A percentile compares a stretch with the other conserved stretches of the same genome.
These are phyloP conservation scores for Corydoras sp. DNA, from an alignment of 2,113 vertebrate genomes.

Conservation along the genomic window DNA sequence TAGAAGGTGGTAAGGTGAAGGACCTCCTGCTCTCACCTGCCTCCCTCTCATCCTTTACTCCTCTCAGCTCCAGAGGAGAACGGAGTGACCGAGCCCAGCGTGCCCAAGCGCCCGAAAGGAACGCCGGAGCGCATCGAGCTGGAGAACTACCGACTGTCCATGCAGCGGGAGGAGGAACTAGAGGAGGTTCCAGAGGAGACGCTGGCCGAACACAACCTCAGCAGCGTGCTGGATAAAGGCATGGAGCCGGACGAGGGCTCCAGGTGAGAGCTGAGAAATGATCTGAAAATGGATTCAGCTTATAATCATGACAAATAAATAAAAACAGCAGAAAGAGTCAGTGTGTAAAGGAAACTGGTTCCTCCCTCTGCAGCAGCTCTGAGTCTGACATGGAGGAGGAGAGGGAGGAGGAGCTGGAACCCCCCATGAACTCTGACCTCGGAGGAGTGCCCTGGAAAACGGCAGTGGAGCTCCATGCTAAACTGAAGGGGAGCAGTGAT, in stretches of 20 bases:
- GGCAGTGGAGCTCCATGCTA: slow-evolving; percentile 81
- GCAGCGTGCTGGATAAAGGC: slow-evolving; percentile 85
- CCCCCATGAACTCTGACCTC: slow-evolving; percentile 73
- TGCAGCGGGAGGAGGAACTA: slow-evolving; percentile 83
- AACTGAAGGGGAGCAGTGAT: slow-evolving; percentile 71
- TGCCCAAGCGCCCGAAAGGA: slow-evolving; percentile 82
- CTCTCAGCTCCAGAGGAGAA: slow-evolving; percentile 70
- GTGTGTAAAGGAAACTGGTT: background rate
- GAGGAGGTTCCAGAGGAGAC: slow-evolving; percentile 97
- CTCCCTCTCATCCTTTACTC: background rate
- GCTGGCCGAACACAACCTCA: slow-evolving; percentile 91
- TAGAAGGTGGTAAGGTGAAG: background rate
- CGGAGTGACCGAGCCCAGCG: slow-evolving; percentile 80
- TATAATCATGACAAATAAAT: background rate
- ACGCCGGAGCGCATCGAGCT: slow-evolving; percentile 93
- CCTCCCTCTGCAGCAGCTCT: slow-evolving; percentile 74
- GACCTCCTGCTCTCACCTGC: background rate
- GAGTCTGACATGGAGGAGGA: slow-evolving; percentile 92
- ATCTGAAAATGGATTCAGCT: background rate
- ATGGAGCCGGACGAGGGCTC: slow-evolving; percentile 77
- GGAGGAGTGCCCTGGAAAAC: slow-evolving; percentile 91
- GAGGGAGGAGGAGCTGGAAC: slow-evolving; percentile 61
- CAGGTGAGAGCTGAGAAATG: slow-evolving; percentile 65
- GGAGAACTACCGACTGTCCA: slow-evolving; percentile 89
- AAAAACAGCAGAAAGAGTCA: no score